Base-by-base conservation (phyloP, 2,888 invertebrate genomes). In the Volucella inanis region DNA sequence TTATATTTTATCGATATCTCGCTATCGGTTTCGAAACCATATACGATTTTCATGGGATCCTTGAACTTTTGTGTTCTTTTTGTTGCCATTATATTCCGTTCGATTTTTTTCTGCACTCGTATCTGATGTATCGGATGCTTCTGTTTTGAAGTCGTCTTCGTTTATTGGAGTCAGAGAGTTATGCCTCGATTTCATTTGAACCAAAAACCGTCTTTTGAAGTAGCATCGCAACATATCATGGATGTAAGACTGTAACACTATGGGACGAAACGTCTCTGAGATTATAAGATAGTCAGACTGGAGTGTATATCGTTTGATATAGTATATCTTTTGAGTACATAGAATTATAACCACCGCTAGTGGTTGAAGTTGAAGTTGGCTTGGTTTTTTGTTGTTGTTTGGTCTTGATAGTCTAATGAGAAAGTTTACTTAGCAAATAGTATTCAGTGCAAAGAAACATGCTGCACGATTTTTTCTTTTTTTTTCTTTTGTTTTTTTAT, bases 401-500 rank as follows among this genome's bases (percentile, higher is more conserved):
- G 50, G 64, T 71, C 59, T 76, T 47, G 41, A 31, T 68, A 75
- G 18, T 71, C 43, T 79, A 80, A 80, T 80, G 71, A 80, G 85
- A 85, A 80, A 85, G 85, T 80, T 50, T 47, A 31, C 59, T 74
- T 43, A 31, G 43, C 61, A 68, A 80, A 70, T 52, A 81, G 31
- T 6, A 31, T 10, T 76, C 65, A 45, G 38, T 68, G 47, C 54
- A 70, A 22, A 65, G 75, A 84, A 80, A 76, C 59, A 80, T 64
- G 67, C 85, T 80, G 80, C 85, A 85, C 85, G 85, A 85, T 85
- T 80, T 85, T 47, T 71, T 50, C 45, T n/a, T 62, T 70, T 80
- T 85, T 47, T 71, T 50, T 43, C 12, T 62, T 70, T 75, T n/a
- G 4, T 11, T 45, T 67, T 57, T 72, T 54, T 67, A 61, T 31